phyloP scores from a whole-genome alignment of 2,888 invertebrate species.

The Prenolepis imparis region DNA sequence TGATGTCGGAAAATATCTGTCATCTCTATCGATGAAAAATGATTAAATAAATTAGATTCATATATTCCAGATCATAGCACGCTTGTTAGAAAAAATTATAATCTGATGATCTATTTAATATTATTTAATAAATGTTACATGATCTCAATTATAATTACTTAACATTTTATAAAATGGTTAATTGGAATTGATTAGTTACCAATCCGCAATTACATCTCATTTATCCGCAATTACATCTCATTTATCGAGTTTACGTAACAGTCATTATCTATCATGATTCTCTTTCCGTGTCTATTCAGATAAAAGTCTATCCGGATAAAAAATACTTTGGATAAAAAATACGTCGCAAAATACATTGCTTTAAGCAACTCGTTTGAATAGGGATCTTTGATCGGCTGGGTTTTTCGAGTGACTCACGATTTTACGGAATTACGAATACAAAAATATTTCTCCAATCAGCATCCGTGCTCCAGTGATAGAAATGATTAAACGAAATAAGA shows the following conservation, averaged over 20 bases:
- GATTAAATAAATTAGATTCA: neutral
- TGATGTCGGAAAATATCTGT: neutral
- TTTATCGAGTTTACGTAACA: neutral
- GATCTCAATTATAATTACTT: conserved; percentile 1
- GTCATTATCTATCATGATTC: neutral
- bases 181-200: conserved; percentile 1
- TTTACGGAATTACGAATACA: neutral
- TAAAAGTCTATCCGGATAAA: neutral
- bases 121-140: conserved; percentile 15
- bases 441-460: neutral
- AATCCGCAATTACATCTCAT: conserved; percentile 1
- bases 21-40: neutral
- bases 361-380: neutral
- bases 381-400: neutral
- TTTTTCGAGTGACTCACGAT: conserved; percentile 26
- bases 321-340: conserved; percentile 17
- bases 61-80: neutral
- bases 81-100: neutral
- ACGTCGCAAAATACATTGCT: neutral
- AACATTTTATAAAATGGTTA: neutral
- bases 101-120: neutral
- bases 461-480: neutral
- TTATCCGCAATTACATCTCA: neutral
- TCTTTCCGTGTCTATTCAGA: neutral
- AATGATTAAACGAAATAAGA: neutral